Evolutionary conservation across 2,797 vertebrate genomes (phyloP), one percentile per base, ranked within the genome.

Genomic region (Leptoclinus maculatus): DNA sequence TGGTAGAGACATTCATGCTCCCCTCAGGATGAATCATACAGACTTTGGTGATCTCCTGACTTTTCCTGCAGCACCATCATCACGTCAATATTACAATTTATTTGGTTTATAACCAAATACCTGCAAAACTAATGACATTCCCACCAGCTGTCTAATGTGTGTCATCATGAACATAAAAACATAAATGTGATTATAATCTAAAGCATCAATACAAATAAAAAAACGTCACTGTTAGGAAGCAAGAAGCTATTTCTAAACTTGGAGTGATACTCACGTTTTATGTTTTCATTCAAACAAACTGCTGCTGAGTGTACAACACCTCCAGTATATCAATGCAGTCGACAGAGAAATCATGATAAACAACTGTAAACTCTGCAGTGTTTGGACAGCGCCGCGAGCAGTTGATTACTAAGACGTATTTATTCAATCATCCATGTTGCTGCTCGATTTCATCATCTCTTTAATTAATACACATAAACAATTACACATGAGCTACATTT

Each of bases 391-490:
- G 1, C n/a, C 73, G 78, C 66, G 34, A 76, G 64, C 69, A 51
- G n/a, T 7, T 56, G 64, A 80, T 82, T 76, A 59, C 38, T 19
- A 47, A 16, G 65, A 78, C 51, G 34, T 23, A 62, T 70, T 82
- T 73, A 75, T 70, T 76, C 57, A 80, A 77, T 80, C 63, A 72
- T 74, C 45, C 43, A 8, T 65, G 54, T 19, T 62, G 51, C 60
- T 63, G 75, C 53, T 67, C 67, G 72, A 65, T 72, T 78, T 66
- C n/a, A 80, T 73, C 69, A 68, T 77, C 41, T 66, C 19, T 67
- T 83, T 39, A 78, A 86, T 76, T 76, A 82, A 71, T 82, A 23
- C 76, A 80, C n/a, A n/a, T n/a, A n/a, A n/a, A 54, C 69, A 72
- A 76, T 80, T 66, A 73, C 57, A 74, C 8, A 25, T 16, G 25